Percentiles rank a stretch among this genome's conserved stretches.
Conservation (phyloP, 1,140 invertebrate genomes). For the Eupristina koningsbergeri region DNA sequence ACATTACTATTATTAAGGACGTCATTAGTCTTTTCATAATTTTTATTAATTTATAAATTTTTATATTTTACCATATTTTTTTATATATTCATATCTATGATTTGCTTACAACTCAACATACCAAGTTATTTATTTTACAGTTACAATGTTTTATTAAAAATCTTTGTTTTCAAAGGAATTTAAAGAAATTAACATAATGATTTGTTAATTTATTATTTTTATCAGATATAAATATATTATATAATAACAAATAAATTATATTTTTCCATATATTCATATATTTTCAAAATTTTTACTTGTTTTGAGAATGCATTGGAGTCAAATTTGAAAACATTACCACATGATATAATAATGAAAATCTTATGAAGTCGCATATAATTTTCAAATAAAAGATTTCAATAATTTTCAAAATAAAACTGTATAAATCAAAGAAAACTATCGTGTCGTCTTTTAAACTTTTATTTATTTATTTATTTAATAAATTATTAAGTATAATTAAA, state of each 20-base stretch:
- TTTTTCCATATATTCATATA: neutral
- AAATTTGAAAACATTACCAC: neutral
- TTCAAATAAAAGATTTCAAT: neutral
- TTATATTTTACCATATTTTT: conserved; percentile 17
- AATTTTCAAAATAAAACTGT: neutral
- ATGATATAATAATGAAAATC: neutral
- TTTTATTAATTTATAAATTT: neutral
- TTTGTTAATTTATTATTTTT: no score
- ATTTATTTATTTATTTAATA: no score
- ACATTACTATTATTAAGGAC: neutral
- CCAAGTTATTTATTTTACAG: no score
- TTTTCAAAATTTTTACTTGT: no score
- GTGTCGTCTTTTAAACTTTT: no score
- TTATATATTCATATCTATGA: neutral
- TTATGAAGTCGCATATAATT: neutral
- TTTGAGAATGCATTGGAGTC: neutral
- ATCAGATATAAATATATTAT: no score
- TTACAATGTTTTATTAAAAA: no score
- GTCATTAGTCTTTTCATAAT: neutral
- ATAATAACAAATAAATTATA: neutral
- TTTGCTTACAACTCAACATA: no score
- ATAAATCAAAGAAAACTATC: neutral
- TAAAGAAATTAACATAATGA: no score
- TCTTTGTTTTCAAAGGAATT: no score
- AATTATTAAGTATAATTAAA: no score